Evolutionary conservation across 2,797 vertebrate species (phyloP).

Genomic region (Scleropages formosus): DNA sequence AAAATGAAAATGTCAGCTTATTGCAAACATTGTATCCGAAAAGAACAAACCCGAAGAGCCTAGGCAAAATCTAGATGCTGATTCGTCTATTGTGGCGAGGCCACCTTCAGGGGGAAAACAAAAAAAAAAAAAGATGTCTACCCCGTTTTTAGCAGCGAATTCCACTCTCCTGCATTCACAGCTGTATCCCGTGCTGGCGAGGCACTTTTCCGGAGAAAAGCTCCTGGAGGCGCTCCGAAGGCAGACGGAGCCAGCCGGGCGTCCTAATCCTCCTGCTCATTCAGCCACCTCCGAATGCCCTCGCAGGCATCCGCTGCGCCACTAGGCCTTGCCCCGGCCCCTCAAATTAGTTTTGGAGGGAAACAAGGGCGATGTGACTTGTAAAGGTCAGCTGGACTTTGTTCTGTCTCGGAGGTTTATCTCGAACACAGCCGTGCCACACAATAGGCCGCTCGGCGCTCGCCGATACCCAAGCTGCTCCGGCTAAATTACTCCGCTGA

Average conservation of each 20-base stretch:
- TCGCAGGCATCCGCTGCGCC: slow-evolving; percentile 71
- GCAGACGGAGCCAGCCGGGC: slow-evolving; percentile 72
- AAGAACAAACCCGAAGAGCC: too few relatives aligned
- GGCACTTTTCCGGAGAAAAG: slow-evolving; percentile 52
- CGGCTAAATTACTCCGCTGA: slow-evolving; percentile 87
- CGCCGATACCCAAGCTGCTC: slow-evolving; percentile 94
- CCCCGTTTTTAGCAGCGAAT: neutral
- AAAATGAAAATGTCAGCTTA: too few relatives aligned
- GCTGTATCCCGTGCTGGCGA: slow-evolving; percentile 59
- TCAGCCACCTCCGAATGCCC: slow-evolving; percentile 69
- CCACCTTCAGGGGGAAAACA: neutral
- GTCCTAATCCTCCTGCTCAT: slow-evolving; percentile 79
- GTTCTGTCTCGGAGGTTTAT: slow-evolving; percentile 97
- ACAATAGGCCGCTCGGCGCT: slow-evolving; percentile 89
- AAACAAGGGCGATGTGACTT: slow-evolving; percentile 82
- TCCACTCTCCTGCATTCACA: slow-evolving; percentile 41
- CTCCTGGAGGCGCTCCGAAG: slow-evolving; percentile 73
- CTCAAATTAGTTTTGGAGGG: slow-evolving; percentile 81
- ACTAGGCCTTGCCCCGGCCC: slow-evolving; percentile 64
- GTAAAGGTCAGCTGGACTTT: slow-evolving; percentile 95
- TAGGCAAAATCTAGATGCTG: neutral
- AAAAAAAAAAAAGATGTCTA: slow-evolving; percentile 5
- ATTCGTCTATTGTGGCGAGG: neutral
- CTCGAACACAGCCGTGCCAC: slow-evolving; percentile 85
- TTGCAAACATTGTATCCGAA: too few relatives aligned